phyloP scores from a whole-genome alignment of 1,140 invertebrate species.

The Trypoxylus dichotomus region DNA sequence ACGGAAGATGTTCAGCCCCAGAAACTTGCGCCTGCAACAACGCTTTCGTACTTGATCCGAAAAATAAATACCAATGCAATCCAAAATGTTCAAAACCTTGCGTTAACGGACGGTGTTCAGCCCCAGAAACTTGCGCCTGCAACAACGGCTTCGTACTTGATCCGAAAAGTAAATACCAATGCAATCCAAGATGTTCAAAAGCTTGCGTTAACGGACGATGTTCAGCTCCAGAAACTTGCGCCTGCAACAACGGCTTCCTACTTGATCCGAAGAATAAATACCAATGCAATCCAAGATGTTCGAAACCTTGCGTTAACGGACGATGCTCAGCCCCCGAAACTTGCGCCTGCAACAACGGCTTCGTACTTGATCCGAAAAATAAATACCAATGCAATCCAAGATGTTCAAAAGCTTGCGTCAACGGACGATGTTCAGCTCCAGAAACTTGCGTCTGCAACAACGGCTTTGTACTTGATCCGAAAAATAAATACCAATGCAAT shows the following conservation, averaged over 20 bases:
- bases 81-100: background rate
- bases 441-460: constrained; percentile 56
- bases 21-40: constrained; percentile 37
- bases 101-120: background rate
- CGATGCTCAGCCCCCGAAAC: constrained; percentile 42
- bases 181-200: constrained; percentile 35
- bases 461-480: constrained; percentile 55
- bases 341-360: constrained; percentile 54
- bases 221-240: constrained; percentile 29
- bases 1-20: no score
- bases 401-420: constrained; percentile 51
- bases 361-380: constrained; percentile 34
- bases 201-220: constrained; percentile 50
- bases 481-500: constrained; percentile 38
- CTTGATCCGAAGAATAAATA: constrained; percentile 35
- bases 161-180: no score
- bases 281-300: constrained; percentile 59
- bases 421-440: constrained; percentile 54
- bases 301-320: constrained; percentile 57
- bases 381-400: constrained; percentile 53
- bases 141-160: constrained; percentile 11
- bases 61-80: constrained; percentile 34
- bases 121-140: constrained; percentile 3
- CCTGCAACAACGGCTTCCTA: constrained; percentile 45
- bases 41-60: constrained; percentile 43